Conservation (phyloP, 2,888 invertebrate genomes). For the Nipponacmea schrenckii region DNA sequence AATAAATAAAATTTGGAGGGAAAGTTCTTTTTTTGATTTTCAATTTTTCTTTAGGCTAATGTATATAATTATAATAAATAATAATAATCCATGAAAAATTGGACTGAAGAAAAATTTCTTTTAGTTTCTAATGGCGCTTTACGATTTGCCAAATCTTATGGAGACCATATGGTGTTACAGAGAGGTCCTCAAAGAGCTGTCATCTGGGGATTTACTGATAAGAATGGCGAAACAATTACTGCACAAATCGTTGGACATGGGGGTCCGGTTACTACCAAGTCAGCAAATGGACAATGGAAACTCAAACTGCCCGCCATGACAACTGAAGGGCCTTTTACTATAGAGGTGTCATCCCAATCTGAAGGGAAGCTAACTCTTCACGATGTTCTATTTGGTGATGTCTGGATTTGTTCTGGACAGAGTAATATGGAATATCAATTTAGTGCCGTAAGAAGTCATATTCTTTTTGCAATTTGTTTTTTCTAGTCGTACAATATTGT, state of each 20-base stretch:
- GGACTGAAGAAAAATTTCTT: no score
- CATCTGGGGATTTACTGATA: constrained; percentile 37
- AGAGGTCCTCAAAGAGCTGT: constrained; percentile 30
- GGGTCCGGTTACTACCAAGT: constrained; percentile 9
- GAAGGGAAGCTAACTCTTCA: constrained; percentile 22
- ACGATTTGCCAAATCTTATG: constrained; percentile 26
- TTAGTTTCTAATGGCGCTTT: neutral
- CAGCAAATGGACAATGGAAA: constrained; percentile 33
- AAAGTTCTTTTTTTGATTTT: no score
- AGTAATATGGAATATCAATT: constrained; percentile 40
- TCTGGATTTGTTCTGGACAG: constrained; percentile 51
- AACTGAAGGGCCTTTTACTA: constrained; percentile 30
- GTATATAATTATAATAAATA: no score
- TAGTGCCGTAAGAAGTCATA: constrained; percentile 7
- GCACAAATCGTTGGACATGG: constrained; percentile 16
- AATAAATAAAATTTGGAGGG: no score
- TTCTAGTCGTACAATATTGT: no score
- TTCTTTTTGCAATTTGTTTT: no score
- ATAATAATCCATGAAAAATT: no score
- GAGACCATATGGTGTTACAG: constrained; percentile 35
- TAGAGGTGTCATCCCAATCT: constrained; percentile 24
- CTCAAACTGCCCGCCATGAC: constrained; percentile 25
- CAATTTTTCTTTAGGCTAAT: no score
- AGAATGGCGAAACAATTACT: constrained; percentile 27
- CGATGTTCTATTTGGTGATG: constrained; percentile 51